These are phyloP conservation scores for Saccopteryx leptura DNA, from an alignment of 2,113 vertebrate genomes.

Conservation along the genomic window DNA sequence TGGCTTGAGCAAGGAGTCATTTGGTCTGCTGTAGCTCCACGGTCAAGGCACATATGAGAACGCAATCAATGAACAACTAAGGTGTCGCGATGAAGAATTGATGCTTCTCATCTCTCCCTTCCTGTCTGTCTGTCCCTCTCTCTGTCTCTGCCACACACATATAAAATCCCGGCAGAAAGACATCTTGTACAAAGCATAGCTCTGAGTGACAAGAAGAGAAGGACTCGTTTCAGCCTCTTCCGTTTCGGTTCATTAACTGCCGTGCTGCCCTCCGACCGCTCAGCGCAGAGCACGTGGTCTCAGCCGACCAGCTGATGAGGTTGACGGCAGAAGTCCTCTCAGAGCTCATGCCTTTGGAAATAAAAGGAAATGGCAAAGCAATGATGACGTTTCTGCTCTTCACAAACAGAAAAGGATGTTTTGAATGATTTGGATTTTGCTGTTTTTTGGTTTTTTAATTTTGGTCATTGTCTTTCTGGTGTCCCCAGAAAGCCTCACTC, in stretches of 20 bases:
- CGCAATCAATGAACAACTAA: no score
- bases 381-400: not conserved
- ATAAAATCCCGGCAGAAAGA: not conserved
- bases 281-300: accelerated
- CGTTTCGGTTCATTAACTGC: not conserved
- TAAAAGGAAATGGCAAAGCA: slow-evolving; percentile 43
- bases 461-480: slow-evolving; percentile 33
- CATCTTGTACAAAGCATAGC: not conserved
- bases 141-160: no score
- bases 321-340: not conserved
- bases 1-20: no score
- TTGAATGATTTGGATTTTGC: not conserved
- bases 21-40: no score
- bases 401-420: not conserved
- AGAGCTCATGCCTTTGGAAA: not conserved
- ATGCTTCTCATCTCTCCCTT: no score
- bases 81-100: no score
- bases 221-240: not conserved
- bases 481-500: slow-evolving; percentile 34
- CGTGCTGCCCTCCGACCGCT: not conserved
- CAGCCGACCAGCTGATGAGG: not conserved
- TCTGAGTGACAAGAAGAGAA: not conserved
- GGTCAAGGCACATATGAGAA: no score
- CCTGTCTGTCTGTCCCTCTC: no score
- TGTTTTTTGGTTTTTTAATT: not conserved